phyloP scores from a whole-genome alignment of 2,888 invertebrate genomes.

The Yponomeuta plumbellus region DNA sequence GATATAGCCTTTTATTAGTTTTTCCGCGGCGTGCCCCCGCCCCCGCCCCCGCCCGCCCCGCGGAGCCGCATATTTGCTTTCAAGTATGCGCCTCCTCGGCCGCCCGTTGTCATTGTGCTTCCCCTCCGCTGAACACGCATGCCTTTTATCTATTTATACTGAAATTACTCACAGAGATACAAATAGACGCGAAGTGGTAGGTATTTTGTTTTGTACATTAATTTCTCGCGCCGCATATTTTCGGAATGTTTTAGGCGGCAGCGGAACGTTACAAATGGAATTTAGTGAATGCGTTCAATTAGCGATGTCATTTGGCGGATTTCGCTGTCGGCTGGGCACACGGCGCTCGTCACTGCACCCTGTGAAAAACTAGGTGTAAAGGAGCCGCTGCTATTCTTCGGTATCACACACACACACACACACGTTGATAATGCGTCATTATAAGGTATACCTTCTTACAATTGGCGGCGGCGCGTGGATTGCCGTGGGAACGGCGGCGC shows the following conservation, averaged over 20 bases:
- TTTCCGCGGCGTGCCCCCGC: conserved; percentile 62
- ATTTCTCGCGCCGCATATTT: conserved; percentile 25
- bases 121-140: conserved; percentile 16
- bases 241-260: conserved; percentile 30
- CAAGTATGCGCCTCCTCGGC: conserved; percentile 32
- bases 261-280: conserved; percentile 39
- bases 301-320: conserved; percentile 50
- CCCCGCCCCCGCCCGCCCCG: conserved; percentile 22
- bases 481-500: conserved; percentile 21
- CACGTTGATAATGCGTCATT: too few relatives aligned
- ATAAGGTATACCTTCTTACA: too few relatives aligned
- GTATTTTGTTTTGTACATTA: conserved; percentile 24
- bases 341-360: too few relatives aligned
- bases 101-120: conserved; percentile 23
- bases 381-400: too few relatives aligned
- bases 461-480: conserved; percentile 12
- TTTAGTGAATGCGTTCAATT: conserved; percentile 47
- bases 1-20: conserved; percentile 70
- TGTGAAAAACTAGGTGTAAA: too few relatives aligned
- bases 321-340: conserved; percentile 32
- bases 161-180: conserved; percentile 38
- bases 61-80: conserved; percentile 48
- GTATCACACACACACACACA: too few relatives aligned
- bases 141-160: conserved; percentile 29
- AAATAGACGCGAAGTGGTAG: conserved; percentile 36